These are phyloP conservation scores for Epizoanthus ramosus DNA, from an alignment of 92 coral and sea anemone species.

Conservation along the genomic window DNA sequence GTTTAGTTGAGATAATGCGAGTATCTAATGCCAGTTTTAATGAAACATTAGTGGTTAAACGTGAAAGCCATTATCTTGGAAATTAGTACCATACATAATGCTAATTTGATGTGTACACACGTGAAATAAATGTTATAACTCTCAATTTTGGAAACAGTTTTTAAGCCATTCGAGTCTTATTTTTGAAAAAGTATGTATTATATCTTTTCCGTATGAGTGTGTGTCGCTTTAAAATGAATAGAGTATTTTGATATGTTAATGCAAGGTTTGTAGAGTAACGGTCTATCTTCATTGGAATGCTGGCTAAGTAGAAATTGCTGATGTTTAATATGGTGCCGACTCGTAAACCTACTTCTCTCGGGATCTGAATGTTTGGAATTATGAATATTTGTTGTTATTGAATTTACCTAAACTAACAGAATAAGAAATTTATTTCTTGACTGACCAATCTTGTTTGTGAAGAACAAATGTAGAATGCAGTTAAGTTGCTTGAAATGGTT, in stretches of 20 bases:
- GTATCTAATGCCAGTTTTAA: conserved; percentile 37
- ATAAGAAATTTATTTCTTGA: conserved; percentile 23
- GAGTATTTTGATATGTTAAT: neutral
- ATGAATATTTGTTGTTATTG: conserved; percentile 29
- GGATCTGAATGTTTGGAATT: neutral
- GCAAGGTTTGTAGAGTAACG: neutral
- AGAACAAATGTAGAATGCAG: conserved; percentile 43
- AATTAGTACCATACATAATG: conserved; percentile 37
- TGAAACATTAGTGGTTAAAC: conserved; percentile 43
- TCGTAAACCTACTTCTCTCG: neutral
- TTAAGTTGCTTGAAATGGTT: conserved; percentile 52
- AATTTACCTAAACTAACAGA: conserved; percentile 38
- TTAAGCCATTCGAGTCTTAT: neutral
- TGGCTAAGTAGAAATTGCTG: neutral
- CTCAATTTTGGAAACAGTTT: conserved; percentile 2
- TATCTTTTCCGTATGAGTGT: neutral
- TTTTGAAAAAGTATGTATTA: neutral
- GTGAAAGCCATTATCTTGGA: conserved; percentile 27
- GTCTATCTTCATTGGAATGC: neutral
- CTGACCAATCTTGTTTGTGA: conserved; percentile 24
- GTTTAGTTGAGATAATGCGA: conserved; percentile 6
- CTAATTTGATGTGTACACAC: conserved; percentile 23
- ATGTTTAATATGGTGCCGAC: neutral
- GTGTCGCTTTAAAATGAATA: neutral
- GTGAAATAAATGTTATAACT: conserved; percentile 19